phyloP scores from a whole-genome alignment of 2,888 invertebrate species.

The Cantharis lateralis region DNA sequence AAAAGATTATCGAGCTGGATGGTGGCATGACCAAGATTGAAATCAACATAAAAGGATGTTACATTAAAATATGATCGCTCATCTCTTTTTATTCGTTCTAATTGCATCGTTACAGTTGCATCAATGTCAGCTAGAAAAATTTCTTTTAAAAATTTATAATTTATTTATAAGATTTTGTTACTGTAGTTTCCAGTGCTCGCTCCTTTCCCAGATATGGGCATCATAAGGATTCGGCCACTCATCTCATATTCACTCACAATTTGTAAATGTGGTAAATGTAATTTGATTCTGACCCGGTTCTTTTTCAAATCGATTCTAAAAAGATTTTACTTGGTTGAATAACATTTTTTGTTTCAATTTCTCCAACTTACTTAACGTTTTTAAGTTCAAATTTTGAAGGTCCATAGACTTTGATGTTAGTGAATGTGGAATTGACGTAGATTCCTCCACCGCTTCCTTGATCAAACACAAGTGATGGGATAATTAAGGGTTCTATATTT shows the following conservation, averaged over 20 bases:
- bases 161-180: slow-evolving; percentile 43
- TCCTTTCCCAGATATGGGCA: slow-evolving; percentile 74
- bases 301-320: slow-evolving; percentile 63
- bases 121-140: slow-evolving; percentile 66
- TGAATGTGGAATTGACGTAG: slow-evolving; percentile 56
- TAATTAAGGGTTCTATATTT: slow-evolving; percentile 54
- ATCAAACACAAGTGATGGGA: slow-evolving; percentile 53
- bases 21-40: slow-evolving; percentile 67
- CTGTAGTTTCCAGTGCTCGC: slow-evolving; percentile 70
- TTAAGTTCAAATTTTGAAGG: slow-evolving; percentile 54
- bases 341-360: background rate
- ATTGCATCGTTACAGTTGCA: slow-evolving; percentile 63
- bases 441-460: slow-evolving; percentile 50
- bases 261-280: slow-evolving; percentile 67
- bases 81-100: slow-evolving; percentile 61
- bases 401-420: slow-evolving; percentile 58
- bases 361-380: slow-evolving; percentile 24
- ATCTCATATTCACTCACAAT: slow-evolving; percentile 70
- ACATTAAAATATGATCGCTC: slow-evolving; percentile 64
- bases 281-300: slow-evolving; percentile 63
- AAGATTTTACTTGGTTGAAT: slow-evolving; percentile 16
- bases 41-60: slow-evolving; percentile 67
- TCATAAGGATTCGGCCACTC: slow-evolving; percentile 71
- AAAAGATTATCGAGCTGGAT: slow-evolving; percentile 74
- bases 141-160: background rate